A percentile compares a stretch with the other conserved stretches of the same genome.
Conservation (phyloP, 1,140 invertebrate genomes). For the Cepaea nemoralis region DNA sequence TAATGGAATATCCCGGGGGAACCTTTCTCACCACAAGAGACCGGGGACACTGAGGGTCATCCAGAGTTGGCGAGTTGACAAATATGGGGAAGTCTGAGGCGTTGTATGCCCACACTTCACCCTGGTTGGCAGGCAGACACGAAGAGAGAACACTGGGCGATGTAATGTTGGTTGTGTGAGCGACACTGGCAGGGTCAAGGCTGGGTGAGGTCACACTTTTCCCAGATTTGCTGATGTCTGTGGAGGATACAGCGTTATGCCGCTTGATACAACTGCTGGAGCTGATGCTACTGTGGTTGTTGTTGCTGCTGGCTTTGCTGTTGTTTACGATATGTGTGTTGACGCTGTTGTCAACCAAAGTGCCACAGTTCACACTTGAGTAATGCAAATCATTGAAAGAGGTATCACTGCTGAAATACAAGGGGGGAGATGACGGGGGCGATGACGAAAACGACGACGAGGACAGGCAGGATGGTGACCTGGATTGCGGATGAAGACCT, state of each 20-base stretch:
- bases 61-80: conserved; percentile 87
- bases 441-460: conserved; percentile 28
- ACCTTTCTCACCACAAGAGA: conserved; percentile 80
- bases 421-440: neutral
- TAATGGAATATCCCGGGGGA: conserved; percentile 85
- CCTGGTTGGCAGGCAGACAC: conserved; percentile 71
- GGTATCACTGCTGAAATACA: conserved; percentile 1
- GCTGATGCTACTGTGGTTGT: neutral
- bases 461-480: conserved; percentile 3
- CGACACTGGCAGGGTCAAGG: neutral
- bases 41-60: conserved; percentile 78
- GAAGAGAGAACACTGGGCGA: neutral
- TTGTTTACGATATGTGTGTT: neutral
- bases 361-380: neutral
- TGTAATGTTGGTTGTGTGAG: neutral
- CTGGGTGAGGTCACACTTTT: neutral
- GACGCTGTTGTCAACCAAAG: neutral
- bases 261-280: neutral
- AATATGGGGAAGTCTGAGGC: conserved; percentile 86
- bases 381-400: neutral
- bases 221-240: neutral
- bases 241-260: neutral
- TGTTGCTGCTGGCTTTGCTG: neutral
- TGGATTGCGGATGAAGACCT: neutral
- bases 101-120: conserved; percentile 87